These are phyloP conservation scores for Aptenodytes patagonicus DNA, from an alignment of 2,113 vertebrate genomes.

Conservation along the genomic window DNA sequence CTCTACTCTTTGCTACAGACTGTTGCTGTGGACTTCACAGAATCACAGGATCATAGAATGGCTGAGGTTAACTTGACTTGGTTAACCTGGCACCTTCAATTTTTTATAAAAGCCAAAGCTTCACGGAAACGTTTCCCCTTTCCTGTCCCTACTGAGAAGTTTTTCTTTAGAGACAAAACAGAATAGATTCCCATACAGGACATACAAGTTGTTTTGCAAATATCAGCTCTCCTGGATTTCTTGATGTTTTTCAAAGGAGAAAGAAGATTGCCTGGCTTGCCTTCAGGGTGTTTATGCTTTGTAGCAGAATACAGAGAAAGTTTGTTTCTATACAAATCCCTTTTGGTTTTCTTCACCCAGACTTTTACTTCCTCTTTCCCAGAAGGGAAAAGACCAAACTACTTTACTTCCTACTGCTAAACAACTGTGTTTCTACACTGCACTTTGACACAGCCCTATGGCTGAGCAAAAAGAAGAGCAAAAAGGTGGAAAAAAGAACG, in stretches of 20 bases:
- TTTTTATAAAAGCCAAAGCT: background rate
- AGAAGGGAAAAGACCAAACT: background rate
- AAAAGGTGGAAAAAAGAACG: background rate
- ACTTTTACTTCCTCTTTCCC: background rate
- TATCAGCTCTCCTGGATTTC: background rate
- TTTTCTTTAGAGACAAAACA: background rate
- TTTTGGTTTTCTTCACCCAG: background rate
- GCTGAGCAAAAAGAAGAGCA: fast-evolving
- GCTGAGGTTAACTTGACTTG: background rate
- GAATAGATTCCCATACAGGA: background rate
- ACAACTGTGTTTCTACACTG: background rate
- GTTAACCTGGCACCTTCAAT: fast-evolving
- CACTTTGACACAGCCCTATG: background rate
- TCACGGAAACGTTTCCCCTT: background rate
- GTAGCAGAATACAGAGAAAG: background rate
- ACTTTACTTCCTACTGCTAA: background rate
- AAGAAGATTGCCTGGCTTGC: background rate
- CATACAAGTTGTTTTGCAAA: background rate
- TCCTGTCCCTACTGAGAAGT: background rate
- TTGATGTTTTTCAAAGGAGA: background rate
- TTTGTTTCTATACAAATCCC: background rate
- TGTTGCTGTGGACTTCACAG: background rate
- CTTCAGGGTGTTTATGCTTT: background rate
- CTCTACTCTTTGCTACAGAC: background rate
- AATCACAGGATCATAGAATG: background rate